Base-by-base conservation (phyloP, 92 coral and sea anemone species). In the Palythoa grandis region DNA sequence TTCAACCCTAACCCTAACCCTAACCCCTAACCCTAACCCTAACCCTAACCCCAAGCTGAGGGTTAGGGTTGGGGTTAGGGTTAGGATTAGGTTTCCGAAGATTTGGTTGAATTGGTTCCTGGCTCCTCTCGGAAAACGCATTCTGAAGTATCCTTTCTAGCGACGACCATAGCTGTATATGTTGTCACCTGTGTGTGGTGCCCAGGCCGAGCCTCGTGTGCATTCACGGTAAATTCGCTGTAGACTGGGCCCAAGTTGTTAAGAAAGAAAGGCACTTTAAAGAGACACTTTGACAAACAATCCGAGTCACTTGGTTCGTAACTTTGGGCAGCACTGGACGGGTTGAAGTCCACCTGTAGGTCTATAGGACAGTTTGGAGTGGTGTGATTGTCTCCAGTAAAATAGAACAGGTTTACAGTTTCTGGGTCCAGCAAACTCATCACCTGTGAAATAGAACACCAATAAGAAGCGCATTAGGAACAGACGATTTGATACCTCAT, bases 161-260 rank as follows among this genome's bases (percentile, higher is more conserved):
- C n/a, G n/a, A n/a, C n/a, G n/a, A n/a, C n/a, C n/a, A n/a, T n/a
- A n/a, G n/a, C n/a, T n/a, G n/a, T n/a, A n/a, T n/a, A n/a, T n/a
- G n/a, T n/a, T n/a, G n/a, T n/a, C n/a, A n/a, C n/a, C n/a, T n/a
- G n/a, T n/a, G 98, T 96, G 56, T 96, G 98, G 83, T 96, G 98
- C 24, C 98, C 98, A n/a, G 98, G 98, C 63, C 98, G 93, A 22
- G 98, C 98, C 70, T 96, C 98, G 71, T 96, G 98, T 16, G 96
- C 96, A 66, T 94, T 96, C 67, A 94, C 93, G 14, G 91, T 76
- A 91, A 91, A 88, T 24, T 95, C 98, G 52, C 91, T 93, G 73
- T 82, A 96, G 43, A 87, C 43, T 25, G 98, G 98, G 5, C 98
- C 98, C 91, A 92, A 74, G 86, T 96, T 93, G 48, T 95, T 91